Evolutionary conservation across 2,888 invertebrate genomes (phyloP).

Genomic region (Baccha elongata): DNA sequence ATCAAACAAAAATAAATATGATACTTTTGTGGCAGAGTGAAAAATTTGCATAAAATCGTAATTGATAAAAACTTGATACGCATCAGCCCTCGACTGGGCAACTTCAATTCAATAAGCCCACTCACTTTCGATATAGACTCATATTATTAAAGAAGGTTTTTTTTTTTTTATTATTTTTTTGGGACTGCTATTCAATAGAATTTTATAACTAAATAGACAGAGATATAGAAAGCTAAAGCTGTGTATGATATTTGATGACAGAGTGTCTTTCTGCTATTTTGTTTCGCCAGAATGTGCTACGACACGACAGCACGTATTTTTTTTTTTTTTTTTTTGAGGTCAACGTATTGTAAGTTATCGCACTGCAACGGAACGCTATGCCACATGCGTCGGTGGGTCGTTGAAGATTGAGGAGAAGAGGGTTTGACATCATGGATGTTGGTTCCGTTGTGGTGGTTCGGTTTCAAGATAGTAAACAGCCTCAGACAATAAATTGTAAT

Average conservation of each 20-base stretch:
- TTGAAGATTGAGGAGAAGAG: too few species aligned
- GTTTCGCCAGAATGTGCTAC: too few species aligned
- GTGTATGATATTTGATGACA: not conserved
- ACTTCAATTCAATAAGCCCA: not conserved
- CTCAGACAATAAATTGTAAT: not conserved
- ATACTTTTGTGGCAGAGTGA: not conserved
- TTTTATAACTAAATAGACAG: not conserved
- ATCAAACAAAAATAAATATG: not conserved
- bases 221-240: not conserved
- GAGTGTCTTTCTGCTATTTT: too few species aligned
- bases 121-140: not conserved
- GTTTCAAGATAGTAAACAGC: conserved; percentile 3
- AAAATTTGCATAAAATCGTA: not conserved
- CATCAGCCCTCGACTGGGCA: not conserved
- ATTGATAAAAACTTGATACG: not conserved
- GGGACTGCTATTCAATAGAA: not conserved
- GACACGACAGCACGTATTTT: not conserved
- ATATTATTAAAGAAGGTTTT: not conserved
- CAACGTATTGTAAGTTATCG: conserved; percentile 44
- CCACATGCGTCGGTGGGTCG: too few species aligned
- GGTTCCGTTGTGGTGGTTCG: not conserved
- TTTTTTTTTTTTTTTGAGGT: conserved; percentile 60
- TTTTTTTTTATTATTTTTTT: not conserved
- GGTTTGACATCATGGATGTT: not conserved
- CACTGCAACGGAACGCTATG: conserved; percentile 3